Evolutionary conservation across 2,797 vertebrate genomes (phyloP).

Genomic region (Euthynnus affinis): DNA sequence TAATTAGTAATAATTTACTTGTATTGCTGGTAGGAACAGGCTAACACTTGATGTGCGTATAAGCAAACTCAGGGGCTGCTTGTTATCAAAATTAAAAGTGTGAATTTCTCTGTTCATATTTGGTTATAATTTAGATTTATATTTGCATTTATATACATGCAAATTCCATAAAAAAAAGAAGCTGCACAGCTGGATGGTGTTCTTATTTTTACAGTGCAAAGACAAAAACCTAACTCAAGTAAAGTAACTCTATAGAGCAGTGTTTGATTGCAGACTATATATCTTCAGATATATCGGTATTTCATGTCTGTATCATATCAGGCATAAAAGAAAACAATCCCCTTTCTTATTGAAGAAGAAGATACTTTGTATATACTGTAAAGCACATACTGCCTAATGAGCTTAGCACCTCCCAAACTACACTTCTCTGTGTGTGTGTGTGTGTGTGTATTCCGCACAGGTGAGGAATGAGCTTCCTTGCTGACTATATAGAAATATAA

Average conservation of each 20-base stretch:
- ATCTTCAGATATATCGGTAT: neutral
- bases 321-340: neutral
- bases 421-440: neutral
- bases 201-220: no score
- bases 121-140: neutral
- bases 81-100: neutral
- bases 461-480: conserved; percentile 36
- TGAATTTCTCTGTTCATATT: neutral
- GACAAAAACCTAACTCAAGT: neutral
- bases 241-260: neutral
- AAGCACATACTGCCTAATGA: neutral
- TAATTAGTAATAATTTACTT: no score
- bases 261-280: neutral
- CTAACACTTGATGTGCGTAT: neutral
- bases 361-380: neutral
- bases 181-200: no score
- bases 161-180: no score
- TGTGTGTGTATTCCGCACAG: neutral
- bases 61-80: neutral
- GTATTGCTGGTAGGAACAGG: neutral
- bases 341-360: neutral
- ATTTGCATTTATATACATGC: no score
- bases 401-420: neutral
- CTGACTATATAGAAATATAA: conserved; percentile 54
- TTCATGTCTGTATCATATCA: neutral